A percentile compares a stretch with the other conserved stretches of the same genome.
Evolutionary conservation across 2,888 invertebrate genomes (phyloP).

Genomic region (Chelonus formosanus): DNA sequence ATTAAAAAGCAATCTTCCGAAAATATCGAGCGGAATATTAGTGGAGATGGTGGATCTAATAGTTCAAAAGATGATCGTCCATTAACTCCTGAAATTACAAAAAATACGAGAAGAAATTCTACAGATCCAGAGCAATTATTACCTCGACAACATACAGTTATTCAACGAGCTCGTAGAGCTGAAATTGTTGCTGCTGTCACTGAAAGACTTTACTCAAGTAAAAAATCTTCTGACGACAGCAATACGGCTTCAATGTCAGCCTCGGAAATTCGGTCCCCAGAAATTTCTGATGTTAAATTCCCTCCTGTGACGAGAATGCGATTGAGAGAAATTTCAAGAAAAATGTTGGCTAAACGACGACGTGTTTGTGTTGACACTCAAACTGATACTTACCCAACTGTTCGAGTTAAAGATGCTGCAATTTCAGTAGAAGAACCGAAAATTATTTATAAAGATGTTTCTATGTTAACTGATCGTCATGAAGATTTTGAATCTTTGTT

Average conservation of each 20-base stretch:
- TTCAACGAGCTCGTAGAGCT: conserved; percentile 67
- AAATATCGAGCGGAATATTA: conserved; percentile 50
- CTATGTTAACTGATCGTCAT: conserved; percentile 55
- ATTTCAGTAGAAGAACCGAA: conserved; percentile 49
- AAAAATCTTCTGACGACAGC: conserved; percentile 50
- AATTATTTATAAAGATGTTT: conserved; percentile 47
- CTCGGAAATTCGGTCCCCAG: conserved; percentile 49
- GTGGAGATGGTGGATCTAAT: conserved; percentile 54
- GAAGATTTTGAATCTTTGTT: conserved; percentile 40
- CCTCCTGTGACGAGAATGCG: conserved; percentile 52
- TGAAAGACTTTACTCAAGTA: conserved; percentile 71
- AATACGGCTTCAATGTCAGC: conserved; percentile 42
- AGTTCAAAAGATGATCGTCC: conserved; percentile 54
- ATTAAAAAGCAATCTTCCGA: conserved; percentile 52
- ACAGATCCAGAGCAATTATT: conserved; percentile 45
- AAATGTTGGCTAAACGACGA: conserved; percentile 58
- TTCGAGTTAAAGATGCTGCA: conserved; percentile 52
- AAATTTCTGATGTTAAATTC: conserved; percentile 50
- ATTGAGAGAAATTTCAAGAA: conserved; percentile 59
- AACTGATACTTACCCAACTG: conserved; percentile 51
- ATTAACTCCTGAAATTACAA: conserved; percentile 40
- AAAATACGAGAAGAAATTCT: conserved; percentile 49
- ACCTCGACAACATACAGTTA: conserved; percentile 48
- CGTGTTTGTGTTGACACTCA: conserved; percentile 58
- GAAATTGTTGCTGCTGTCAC: conserved; percentile 79